Evolutionary conservation across 1,140 invertebrate genomes (phyloP).

Genomic region (Papilio polytes): DNA sequence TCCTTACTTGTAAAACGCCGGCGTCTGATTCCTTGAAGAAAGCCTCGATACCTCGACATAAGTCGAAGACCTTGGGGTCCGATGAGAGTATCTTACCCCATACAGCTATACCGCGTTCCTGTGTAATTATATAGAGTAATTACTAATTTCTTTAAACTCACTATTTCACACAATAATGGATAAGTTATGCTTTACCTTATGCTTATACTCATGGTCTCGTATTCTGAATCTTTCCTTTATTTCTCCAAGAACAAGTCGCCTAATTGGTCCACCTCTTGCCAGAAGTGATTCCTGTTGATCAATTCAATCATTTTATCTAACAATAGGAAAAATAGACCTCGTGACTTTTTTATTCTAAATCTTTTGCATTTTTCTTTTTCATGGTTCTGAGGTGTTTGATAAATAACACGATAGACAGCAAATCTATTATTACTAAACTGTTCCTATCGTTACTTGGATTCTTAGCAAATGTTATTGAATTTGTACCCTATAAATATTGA

Average conservation of each 20-base stretch:
- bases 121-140: slow-evolving; percentile 26
- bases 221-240: slow-evolving; percentile 68
- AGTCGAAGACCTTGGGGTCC: slow-evolving; percentile 66
- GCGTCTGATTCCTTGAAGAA: slow-evolving; percentile 74
- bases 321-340: background rate
- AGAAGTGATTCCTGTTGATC: slow-evolving; percentile 64
- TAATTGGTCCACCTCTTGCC: slow-evolving; percentile 69
- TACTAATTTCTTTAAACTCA: background rate
- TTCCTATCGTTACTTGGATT: background rate
- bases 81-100: slow-evolving; percentile 71
- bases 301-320: background rate
- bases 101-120: slow-evolving; percentile 71
- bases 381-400: too few species aligned
- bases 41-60: slow-evolving; percentile 64
- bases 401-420: background rate
- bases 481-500: slow-evolving; percentile 68
- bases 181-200: slow-evolving; percentile 64
- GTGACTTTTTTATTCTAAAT: background rate
- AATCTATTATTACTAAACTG: background rate
- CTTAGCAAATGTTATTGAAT: background rate
- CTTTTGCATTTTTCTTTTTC: too few species aligned
- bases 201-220: slow-evolving; percentile 65
- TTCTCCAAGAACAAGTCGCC: slow-evolving; percentile 69
- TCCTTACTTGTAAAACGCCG: slow-evolving; percentile 68
- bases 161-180: background rate